Base-by-base conservation (phyloP, 2,113 vertebrate species). In the Dicentrarchus labrax region DNA sequence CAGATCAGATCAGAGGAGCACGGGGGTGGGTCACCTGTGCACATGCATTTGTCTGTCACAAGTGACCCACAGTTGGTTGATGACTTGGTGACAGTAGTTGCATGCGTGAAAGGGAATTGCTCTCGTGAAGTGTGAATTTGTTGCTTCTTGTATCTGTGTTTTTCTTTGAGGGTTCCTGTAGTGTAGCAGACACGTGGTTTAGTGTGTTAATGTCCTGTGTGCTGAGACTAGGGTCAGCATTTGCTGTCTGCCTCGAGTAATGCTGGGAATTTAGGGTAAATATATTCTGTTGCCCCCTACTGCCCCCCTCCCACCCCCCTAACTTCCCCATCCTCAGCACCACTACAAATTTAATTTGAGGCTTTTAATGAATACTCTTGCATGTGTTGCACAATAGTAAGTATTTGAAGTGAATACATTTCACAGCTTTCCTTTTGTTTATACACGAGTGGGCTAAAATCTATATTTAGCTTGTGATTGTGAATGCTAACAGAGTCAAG, bases 201-300 rank as follows among this genome's bases (percentile, higher is more conserved):
- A 41, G 73, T 45, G 77, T 82, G 67, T 82, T 85, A 75, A 74
- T 76, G 73, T 80, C 87, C 78, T 13, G 22, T 74, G 66, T 79
- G 70, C 86, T 19, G 57, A 85, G 89, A 59, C 76, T 57, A 69
- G 22, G 22, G 47, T 61, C 50, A 53, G 72, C 57, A 70, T 86
- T 74, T 73, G n/a, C 89, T 86, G 92, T 94, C 89, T 90, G 91
- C 86, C 88, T 74, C 15, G 62, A 90, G 86, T 85, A 92, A 94
- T 92, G 91, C 76, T 62, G 84, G 81, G 85, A 92, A 94, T 93
- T 89, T 69, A 61, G 84, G 83, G 78, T 90, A 87, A 88, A 91
- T 78, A 86, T 90, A 89, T 83, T 85, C 72, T 47, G 16, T 50
- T 64, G 78, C 84, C 48, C 74, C 69, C 67, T 24, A 0, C 24